These are phyloP conservation scores for Lycaena phlaeas DNA, from an alignment of 2,888 invertebrate genomes.

Conservation along the genomic window DNA sequence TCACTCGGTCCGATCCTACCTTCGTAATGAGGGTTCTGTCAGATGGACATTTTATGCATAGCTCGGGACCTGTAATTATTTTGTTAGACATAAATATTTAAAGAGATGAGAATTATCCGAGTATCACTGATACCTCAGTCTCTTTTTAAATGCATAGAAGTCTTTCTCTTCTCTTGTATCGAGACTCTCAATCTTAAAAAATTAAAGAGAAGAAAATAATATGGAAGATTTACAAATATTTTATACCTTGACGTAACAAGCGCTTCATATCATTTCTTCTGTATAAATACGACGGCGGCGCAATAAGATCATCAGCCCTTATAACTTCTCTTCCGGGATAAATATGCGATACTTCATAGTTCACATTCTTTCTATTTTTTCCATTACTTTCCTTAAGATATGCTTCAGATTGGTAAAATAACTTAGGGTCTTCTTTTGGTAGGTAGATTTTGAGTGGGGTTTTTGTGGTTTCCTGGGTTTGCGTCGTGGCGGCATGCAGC, in stretches of 20 bases:
- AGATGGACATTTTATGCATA: conserved; percentile 55
- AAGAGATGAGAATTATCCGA: not conserved
- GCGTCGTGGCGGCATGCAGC: conserved; percentile 31
- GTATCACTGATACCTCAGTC: no score
- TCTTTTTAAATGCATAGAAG: no score
- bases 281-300: conserved; percentile 9
- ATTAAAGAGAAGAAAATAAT: no score
- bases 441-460: conserved; percentile 37
- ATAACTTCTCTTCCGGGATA: conserved; percentile 49
- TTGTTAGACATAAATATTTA: conserved; percentile 7
- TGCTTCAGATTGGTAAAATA: conserved; percentile 57
- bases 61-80: conserved; percentile 23
- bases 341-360: conserved; percentile 40
- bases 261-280: no score
- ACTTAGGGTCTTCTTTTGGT: conserved; percentile 55
- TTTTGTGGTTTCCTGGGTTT: conserved; percentile 23
- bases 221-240: no score
- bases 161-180: not conserved
- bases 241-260: no score
- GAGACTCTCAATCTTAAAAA: no score
- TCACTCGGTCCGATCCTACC: conserved; percentile 40
- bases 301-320: conserved; percentile 27
- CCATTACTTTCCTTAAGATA: conserved; percentile 50
- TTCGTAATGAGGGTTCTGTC: conserved; percentile 54
- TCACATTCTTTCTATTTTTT: conserved; percentile 36